Evolutionary conservation across 1,140 invertebrate genomes (phyloP).

Genomic region (Tribolium madens): DNA sequence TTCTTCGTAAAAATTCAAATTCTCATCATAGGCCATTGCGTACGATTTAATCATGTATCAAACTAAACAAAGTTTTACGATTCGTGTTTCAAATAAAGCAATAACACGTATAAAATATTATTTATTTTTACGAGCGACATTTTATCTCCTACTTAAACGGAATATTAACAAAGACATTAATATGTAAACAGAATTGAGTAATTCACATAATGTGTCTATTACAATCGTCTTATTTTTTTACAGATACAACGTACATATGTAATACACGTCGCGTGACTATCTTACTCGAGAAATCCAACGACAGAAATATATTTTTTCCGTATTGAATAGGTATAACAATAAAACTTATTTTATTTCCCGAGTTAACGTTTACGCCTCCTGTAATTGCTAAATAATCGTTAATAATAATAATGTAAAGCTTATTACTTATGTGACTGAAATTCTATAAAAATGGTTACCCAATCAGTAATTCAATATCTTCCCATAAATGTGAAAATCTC

Average conservation of each 20-base stretch:
- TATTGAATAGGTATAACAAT: neutral
- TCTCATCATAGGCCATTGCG: neutral
- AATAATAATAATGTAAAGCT: slow-evolving; percentile 6
- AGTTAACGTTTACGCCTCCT: neutral
- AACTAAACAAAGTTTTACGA: neutral
- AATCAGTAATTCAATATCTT: neutral
- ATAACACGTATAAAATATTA: neutral
- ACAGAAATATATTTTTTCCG: too few species aligned
- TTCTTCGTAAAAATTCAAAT: neutral
- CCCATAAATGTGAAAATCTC: neutral
- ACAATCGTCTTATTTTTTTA: too few species aligned
- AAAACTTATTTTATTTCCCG: neutral
- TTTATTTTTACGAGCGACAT: neutral
- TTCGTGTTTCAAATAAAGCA: neutral
- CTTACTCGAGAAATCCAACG: too few species aligned
- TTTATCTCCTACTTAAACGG: neutral
- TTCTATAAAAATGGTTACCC: slow-evolving; percentile 13
- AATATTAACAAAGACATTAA: neutral
- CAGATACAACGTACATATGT: too few species aligned
- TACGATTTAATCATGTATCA: neutral
- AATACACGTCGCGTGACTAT: too few species aligned
- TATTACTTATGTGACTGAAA: neutral
- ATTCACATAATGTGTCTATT: neutral
- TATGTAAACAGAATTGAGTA: neutral
- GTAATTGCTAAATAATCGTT: slow-evolving; percentile 7